Evolutionary conservation across 1,140 invertebrate species (phyloP).

Genomic region (Drosophila funebris): DNA sequence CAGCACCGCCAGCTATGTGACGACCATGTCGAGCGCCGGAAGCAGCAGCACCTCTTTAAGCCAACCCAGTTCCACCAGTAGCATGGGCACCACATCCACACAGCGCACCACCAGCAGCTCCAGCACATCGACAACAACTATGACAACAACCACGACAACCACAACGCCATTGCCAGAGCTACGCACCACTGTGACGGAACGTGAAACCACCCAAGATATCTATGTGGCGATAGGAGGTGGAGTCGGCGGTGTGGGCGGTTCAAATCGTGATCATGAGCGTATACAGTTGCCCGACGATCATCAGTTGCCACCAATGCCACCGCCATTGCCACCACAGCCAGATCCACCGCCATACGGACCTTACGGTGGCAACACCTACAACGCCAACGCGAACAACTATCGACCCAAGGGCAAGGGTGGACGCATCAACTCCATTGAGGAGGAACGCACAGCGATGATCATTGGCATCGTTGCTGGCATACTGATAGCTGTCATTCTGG

Average conservation of each 20-base stretch:
- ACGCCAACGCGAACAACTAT: conserved; percentile 72
- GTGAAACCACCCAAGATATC: conserved; percentile 71
- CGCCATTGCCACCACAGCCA: conserved; percentile 59
- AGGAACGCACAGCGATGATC: conserved; percentile 90
- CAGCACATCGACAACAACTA: conserved; percentile 47
- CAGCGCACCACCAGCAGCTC: conserved; percentile 54
- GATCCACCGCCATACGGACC: conserved; percentile 78
- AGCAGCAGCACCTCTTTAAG: conserved; percentile 19
- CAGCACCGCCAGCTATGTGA: conserved; percentile 59
- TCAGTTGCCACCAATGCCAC: conserved; percentile 81
- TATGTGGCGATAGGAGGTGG: conserved; percentile 46
- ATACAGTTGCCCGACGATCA: conserved; percentile 66
- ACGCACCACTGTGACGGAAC: conserved; percentile 67
- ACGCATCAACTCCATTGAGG: conserved; percentile 89
- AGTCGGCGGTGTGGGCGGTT: conserved; percentile 43
- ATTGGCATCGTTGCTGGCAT: conserved; percentile 96
- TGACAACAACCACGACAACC: conserved; percentile 57
- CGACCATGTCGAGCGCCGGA: conserved; percentile 55
- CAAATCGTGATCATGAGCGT: conserved; percentile 62
- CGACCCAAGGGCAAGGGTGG: conserved; percentile 84
- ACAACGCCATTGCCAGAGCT: conserved; percentile 69
- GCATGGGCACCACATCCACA: conserved; percentile 46
- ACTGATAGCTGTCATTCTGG: conserved; percentile 94
- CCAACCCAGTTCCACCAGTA: conserved; percentile 53
- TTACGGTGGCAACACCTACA: conserved; percentile 70